Evolutionary conservation across 1,140 invertebrate species (phyloP).

Genomic region (Psilanteris sp.): DNA sequence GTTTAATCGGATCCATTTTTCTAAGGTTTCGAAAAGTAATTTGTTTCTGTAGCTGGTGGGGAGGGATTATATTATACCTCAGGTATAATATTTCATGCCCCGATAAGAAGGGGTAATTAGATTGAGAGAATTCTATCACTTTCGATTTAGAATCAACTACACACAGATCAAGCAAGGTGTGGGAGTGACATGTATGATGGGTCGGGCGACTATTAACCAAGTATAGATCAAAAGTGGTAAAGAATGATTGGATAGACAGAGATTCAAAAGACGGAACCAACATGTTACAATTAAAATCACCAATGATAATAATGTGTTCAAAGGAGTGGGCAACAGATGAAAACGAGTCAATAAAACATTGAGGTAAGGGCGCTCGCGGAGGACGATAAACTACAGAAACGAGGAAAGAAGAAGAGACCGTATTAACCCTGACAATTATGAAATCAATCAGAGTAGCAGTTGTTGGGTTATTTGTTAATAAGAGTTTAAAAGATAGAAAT

Average conservation of each 20-base stretch:
- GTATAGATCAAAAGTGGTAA: not conserved
- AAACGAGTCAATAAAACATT: not conserved
- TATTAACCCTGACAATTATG: no score
- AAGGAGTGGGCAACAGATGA: not conserved
- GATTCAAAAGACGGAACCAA: not conserved
- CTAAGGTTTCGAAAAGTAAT: no score
- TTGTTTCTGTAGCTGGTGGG: no score
- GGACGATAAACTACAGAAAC: not conserved
- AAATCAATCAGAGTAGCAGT: no score
- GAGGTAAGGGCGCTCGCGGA: not conserved
- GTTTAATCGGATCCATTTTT: no score
- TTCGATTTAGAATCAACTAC: not conserved
- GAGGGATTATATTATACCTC: no score
- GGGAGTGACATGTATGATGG: not conserved
- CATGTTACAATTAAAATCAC: not conserved
- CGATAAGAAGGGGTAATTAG: no score
- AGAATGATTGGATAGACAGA: not conserved
- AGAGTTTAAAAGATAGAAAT: no score
- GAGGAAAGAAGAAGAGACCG: no score
- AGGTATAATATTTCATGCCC: not conserved
- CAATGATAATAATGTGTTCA: not conserved
- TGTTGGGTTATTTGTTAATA: no score
- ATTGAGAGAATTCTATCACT: not conserved
- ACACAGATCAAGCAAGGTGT: constrained; percentile 1
- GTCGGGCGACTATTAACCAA: not conserved